Conservation (phyloP, 2,797 vertebrate species). For the Coccyzus lansbergi region DNA sequence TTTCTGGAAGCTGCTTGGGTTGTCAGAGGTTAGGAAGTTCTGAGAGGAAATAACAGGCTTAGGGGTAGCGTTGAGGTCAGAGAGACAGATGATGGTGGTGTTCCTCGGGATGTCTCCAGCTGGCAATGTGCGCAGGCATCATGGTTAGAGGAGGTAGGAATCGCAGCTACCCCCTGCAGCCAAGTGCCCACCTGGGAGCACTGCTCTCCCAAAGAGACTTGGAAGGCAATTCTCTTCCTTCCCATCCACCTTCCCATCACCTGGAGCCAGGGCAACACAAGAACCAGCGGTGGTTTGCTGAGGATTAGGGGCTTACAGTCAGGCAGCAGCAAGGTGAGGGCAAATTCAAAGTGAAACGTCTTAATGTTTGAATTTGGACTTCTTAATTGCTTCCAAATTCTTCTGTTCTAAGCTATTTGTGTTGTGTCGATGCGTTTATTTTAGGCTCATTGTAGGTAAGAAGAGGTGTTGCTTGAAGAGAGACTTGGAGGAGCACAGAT, state of each 20-base stretch:
- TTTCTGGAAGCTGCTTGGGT: neutral
- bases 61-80: neutral
- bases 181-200: fast-evolving
- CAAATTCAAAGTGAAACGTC: neutral
- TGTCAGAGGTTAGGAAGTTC: neutral
- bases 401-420: neutral
- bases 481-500: neutral
- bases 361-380: neutral
- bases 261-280: neutral
- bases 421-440: neutral
- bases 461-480: neutral
- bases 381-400: neutral
- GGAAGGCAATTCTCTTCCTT: neutral
- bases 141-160: neutral
- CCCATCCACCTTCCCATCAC: neutral
- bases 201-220: neutral
- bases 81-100: fast-evolving
- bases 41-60: fast-evolving
- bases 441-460: neutral
- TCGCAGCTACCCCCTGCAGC: fast-evolving
- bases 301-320: neutral
- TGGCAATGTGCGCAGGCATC: fast-evolving
- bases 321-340: neutral
- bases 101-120: neutral
- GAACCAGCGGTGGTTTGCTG: neutral